A percentile compares a stretch with the other conserved stretches of the same genome.
These are phyloP conservation scores for Pterostichus niger DNA, from an alignment of 2,888 invertebrate genomes.

Conservation along the genomic window DNA sequence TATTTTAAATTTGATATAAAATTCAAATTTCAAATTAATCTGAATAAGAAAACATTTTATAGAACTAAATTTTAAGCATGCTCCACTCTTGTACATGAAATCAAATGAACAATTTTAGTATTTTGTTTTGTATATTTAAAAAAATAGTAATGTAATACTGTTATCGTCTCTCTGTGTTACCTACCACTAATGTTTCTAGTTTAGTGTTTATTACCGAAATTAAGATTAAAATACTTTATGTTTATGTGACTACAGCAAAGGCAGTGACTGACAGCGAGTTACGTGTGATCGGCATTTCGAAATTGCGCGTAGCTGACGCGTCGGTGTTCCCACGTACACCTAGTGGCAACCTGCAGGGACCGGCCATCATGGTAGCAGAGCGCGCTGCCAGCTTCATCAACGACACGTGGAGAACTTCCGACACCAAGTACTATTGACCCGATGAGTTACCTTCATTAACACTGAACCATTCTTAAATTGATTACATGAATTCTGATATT, in stretches of 20 bases:
- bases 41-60: too few relatives aligned
- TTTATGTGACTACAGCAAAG: conserved; percentile 60
- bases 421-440: conserved; percentile 6
- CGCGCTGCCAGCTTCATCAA: conserved; percentile 73
- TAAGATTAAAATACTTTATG: neutral
- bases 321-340: conserved; percentile 78
- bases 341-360: conserved; percentile 78
- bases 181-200: neutral
- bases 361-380: conserved; percentile 78
- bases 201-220: neutral
- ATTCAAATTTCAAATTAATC: too few relatives aligned
- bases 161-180: too few relatives aligned
- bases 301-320: conserved; percentile 70
- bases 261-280: conserved; percentile 66
- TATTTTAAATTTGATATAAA: too few relatives aligned
- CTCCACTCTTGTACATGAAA: too few relatives aligned
- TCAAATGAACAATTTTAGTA: too few relatives aligned
- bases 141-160: too few relatives aligned
- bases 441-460: neutral
- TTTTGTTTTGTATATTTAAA: too few relatives aligned
- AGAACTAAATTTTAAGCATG: too few relatives aligned
- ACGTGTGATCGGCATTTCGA: conserved; percentile 64
- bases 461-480: too few relatives aligned
- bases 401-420: conserved; percentile 61
- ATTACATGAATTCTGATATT: too few relatives aligned